Evolutionary conservation across 1,140 invertebrate species (phyloP).

Genomic region (Sitobion miscanthi): DNA sequence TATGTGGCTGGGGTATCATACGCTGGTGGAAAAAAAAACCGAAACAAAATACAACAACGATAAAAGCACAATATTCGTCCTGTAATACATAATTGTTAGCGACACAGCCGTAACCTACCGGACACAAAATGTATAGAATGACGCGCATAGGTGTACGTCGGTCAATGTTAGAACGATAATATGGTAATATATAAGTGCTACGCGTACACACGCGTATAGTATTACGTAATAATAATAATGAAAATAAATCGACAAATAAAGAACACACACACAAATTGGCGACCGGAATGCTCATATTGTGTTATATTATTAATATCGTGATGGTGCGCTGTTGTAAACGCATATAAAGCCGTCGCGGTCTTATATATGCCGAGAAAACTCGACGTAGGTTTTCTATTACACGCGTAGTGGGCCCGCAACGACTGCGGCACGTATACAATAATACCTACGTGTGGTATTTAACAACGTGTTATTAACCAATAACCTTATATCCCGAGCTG

Average conservation of each 20-base stretch:
- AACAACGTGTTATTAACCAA: background rate
- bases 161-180: background rate
- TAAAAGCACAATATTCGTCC: background rate
- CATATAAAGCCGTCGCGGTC: background rate
- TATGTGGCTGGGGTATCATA: background rate
- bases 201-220: background rate
- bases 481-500: background rate
- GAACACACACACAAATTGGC: background rate
- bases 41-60: background rate
- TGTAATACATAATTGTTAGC: background rate
- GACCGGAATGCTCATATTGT: background rate
- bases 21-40: background rate
- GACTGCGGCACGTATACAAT: background rate
- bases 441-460: background rate
- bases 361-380: background rate
- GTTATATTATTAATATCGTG: background rate
- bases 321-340: background rate
- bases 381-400: slow-evolving; percentile 3
- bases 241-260: slow-evolving; percentile 3
- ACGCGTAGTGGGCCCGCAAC: background rate
- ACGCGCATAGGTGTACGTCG: background rate
- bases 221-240: background rate
- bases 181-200: background rate
- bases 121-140: background rate
- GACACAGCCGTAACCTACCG: background rate